Percentiles rank a stretch among this genome's conserved stretches.
Conservation (phyloP, 2,888 invertebrate species). For the Tetramorium bicarinatum region DNA sequence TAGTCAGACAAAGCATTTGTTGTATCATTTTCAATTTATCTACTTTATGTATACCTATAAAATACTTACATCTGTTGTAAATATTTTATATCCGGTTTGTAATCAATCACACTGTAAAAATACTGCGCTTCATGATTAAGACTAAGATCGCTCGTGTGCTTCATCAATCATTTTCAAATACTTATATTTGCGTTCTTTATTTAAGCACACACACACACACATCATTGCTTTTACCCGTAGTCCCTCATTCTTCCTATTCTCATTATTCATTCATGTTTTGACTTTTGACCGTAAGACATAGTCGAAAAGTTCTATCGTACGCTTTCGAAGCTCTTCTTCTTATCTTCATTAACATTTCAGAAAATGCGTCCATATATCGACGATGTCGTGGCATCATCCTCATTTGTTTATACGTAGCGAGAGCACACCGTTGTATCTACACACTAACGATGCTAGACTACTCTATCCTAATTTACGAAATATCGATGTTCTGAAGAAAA, state of each 20-base stretch:
- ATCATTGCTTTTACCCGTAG: neutral
- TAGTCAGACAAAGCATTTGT: neutral
- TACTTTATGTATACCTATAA: neutral
- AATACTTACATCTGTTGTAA: neutral
- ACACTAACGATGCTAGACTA: constrained; percentile 73
- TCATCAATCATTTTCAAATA: neutral
- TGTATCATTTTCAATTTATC: neutral
- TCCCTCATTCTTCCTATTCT: constrained; percentile 14
- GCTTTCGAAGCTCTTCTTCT: neutral
- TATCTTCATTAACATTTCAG: neutral
- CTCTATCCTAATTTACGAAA: constrained; percentile 66
- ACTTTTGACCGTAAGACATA: neutral
- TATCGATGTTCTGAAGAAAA: constrained; percentile 52
- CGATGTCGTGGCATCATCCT: neutral
- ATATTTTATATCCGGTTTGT: neutral
- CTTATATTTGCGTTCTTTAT: neutral
- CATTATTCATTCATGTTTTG: neutral
- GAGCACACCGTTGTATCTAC: constrained; percentile 75
- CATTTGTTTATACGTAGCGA: constrained; percentile 61
- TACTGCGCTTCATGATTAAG: neutral
- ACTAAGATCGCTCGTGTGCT: neutral
- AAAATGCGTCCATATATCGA: neutral
- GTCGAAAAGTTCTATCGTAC: no score
- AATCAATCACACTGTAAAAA: neutral
- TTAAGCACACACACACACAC: neutral